Evolutionary conservation across 2,888 invertebrate genomes (phyloP), one percentile per base, ranked within the genome.

Genomic region (Fragum fragum): DNA sequence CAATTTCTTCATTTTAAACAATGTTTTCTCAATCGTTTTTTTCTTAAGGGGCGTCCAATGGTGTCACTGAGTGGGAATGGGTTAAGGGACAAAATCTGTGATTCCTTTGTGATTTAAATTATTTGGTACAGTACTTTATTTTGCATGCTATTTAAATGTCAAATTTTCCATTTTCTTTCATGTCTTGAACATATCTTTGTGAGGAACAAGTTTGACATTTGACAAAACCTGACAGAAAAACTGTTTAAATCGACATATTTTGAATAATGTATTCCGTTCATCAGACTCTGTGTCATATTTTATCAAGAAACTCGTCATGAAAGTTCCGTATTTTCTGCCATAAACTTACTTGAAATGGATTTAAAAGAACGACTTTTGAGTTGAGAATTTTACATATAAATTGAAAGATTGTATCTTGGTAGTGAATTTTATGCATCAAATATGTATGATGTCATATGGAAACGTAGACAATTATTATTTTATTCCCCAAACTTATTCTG

Each of bases 361-460:
- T 63, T 63, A 63, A 63, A 63, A 36, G 36, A 63, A 32, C 32
- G 32, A 32, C 11, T 63, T 63, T 63, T 63, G 63, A 63, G 63
- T 63, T 63, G 63, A 74, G 70, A 85, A 85, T 78, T 85, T 85
- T 85, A 82, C 79, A 85, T 85, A 85, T 85, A 85, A 85, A 85
- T 85, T 85, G 85, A 85, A 85, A 85, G 85, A 85, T 85, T 80
- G 72, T 85, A 85, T 85, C 85, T 42, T 52, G 21, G 59, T 72
- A 75, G 69, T 73, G 77, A 85, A 77, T 59, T 85, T 80, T 78
- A 75, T 79, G 73, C 80, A 80, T 82, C 52, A 77, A 80, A 36
- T 29, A 53, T 68, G 21, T 55, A 32, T 28, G 29, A 68, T 28
- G 52, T 18, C 26, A 36, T n/a, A 28, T 11, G 36, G 39, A 47